phyloP scores from a whole-genome alignment of 64 coral and sea anemone species.

The Catalaphyllia jardinei region DNA sequence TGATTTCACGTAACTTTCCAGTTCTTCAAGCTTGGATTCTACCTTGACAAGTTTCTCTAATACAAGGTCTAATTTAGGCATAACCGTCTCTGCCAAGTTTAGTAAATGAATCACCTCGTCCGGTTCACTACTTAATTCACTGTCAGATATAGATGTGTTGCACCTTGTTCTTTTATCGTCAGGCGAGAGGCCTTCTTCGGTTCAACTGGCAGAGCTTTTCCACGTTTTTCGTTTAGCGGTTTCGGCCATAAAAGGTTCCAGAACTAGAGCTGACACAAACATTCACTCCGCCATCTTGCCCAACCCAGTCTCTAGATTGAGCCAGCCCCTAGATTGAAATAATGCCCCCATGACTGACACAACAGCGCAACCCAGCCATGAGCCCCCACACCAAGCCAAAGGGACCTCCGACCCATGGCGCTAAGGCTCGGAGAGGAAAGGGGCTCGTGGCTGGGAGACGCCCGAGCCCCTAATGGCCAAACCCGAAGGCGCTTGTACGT shows the following conservation, averaged over 20 bases:
- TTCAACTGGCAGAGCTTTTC: no score
- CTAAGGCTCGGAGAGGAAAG: not conserved
- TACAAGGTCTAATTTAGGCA: conserved; percentile 8
- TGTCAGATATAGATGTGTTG: no score
- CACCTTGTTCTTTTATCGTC: no score
- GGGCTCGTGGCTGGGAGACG: not conserved
- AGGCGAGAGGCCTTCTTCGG: no score
- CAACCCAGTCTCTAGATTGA: not conserved
- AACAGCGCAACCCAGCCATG: not conserved
- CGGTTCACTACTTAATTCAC: no score
- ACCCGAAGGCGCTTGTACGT: no score
- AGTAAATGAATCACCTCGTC: no score
- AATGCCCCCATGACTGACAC: not conserved
- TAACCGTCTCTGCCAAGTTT: conserved; percentile 3
- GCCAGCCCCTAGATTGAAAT: not conserved
- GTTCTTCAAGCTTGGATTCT: not conserved
- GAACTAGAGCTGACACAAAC: no score
- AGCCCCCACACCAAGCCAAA: not conserved
- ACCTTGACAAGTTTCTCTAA: not conserved
- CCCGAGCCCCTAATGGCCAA: no score
- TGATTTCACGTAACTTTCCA: not conserved
- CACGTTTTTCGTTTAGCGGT: no score
- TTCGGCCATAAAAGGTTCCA: no score
- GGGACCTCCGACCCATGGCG: not conserved
- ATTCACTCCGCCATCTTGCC: not conserved